Conservation (phyloP, 2,113 vertebrate species). For the Marcusenius ussheri region DNA sequence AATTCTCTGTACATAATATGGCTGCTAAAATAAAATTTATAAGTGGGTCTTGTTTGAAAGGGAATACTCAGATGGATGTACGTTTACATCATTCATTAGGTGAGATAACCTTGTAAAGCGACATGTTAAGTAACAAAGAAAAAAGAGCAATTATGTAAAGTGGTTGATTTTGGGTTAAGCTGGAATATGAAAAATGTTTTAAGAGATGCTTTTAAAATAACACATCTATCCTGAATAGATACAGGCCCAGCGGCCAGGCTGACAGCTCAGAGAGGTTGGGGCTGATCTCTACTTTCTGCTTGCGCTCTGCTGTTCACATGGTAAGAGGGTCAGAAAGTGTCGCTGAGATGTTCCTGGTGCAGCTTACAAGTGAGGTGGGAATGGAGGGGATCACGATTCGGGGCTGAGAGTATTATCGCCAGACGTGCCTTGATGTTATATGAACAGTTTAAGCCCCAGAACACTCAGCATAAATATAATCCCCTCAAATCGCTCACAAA, state of each 20-base stretch:
- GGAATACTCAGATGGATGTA: background rate
- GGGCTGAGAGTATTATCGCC: background rate
- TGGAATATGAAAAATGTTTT: background rate
- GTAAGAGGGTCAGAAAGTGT: background rate
- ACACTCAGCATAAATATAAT: background rate
- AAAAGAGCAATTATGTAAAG: background rate
- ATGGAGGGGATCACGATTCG: background rate
- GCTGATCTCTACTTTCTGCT: background rate
- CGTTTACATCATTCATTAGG: background rate
- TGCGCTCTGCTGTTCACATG: background rate
- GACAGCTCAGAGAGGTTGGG: background rate
- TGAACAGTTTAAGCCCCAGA: background rate
- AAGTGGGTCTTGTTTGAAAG: background rate
- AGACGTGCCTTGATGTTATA: background rate
- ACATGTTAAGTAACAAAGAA: background rate
- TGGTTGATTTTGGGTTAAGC: background rate
- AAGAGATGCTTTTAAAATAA: background rate
- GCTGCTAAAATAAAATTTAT: background rate
- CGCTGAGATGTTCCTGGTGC: background rate
- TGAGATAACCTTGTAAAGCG: background rate
- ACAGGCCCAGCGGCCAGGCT: background rate
- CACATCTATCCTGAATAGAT: background rate
- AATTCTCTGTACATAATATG: constrained; percentile 55
- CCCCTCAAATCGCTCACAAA: background rate
- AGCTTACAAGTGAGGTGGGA: background rate